phyloP scores from a whole-genome alignment of 2,113 vertebrate genomes.

The Peromyscus californicus region DNA sequence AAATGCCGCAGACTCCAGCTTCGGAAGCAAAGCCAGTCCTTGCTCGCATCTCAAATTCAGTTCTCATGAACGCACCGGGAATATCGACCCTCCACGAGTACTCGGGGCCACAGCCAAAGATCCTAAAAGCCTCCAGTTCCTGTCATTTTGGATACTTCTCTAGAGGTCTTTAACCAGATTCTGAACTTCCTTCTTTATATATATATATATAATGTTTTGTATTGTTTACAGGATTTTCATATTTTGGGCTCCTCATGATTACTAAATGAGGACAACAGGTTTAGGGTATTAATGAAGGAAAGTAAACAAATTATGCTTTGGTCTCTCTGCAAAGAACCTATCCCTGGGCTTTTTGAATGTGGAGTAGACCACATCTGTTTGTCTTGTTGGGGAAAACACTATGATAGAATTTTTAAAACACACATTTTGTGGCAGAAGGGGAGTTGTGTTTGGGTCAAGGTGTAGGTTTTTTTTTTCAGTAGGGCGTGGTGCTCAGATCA shows the following conservation, averaged over 20 bases:
- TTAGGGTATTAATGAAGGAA: conserved; percentile 31
- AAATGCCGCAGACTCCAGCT: background rate
- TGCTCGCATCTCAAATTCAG: background rate
- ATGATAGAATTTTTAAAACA: background rate
- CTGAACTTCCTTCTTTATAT: background rate
- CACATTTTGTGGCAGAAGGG: conserved; percentile 20
- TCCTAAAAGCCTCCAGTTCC: background rate
- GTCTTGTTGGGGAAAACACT: background rate
- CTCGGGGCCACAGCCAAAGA: background rate
- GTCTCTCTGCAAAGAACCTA: conserved; percentile 7
- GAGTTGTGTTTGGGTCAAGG: background rate
- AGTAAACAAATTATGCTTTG: conserved; percentile 11
- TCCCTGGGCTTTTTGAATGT: background rate
- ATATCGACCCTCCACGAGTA: background rate
- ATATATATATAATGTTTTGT: background rate
- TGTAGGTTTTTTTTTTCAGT: background rate
- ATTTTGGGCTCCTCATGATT: conserved; percentile 7
- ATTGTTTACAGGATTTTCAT: conserved; percentile 34
- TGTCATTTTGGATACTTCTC: background rate
- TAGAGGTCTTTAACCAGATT: conserved; percentile 15
- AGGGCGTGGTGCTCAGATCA: background rate
- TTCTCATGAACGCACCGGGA: background rate
- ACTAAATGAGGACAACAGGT: background rate
- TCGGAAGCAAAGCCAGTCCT: background rate
- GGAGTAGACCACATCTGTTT: background rate